Conservation (phyloP, 2,888 invertebrate species). For the Ophioninae sp. region DNA sequence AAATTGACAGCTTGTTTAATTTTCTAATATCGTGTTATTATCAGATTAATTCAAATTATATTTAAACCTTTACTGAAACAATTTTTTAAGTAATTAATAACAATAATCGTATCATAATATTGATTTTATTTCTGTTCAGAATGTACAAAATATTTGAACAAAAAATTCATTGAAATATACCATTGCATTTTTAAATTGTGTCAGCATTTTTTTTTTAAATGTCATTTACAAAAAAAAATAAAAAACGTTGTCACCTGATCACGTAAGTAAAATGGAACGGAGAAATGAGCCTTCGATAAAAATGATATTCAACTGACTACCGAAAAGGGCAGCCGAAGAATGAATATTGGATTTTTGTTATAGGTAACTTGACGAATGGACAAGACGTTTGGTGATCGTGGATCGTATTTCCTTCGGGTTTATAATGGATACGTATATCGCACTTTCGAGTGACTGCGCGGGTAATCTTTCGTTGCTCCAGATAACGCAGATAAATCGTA, state of each 20-base stretch:
- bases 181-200: not conserved
- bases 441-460: conserved; percentile 38
- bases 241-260: too few relatives aligned
- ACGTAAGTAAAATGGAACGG: too few relatives aligned
- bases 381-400: not conserved
- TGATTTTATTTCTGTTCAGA: too few relatives aligned
- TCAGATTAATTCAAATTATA: too few relatives aligned
- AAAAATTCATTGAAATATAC: not conserved
- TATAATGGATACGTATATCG: conserved; percentile 15
- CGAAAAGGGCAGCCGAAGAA: not conserved
- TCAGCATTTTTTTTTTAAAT: too few relatives aligned
- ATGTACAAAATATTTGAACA: not conserved
- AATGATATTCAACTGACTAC: not conserved
- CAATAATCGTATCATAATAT: too few relatives aligned
- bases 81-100: too few relatives aligned
- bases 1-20: too few relatives aligned
- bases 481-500: conserved; percentile 60
- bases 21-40: too few relatives aligned
- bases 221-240: too few relatives aligned
- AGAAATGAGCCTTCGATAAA: not conserved
- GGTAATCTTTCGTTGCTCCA: conserved; percentile 50
- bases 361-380: not conserved
- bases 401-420: conserved; percentile 2
- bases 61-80: too few relatives aligned
- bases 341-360: not conserved